Conservation (phyloP, 2,888 invertebrate species). For the Pyrrhosoma nymphula region DNA sequence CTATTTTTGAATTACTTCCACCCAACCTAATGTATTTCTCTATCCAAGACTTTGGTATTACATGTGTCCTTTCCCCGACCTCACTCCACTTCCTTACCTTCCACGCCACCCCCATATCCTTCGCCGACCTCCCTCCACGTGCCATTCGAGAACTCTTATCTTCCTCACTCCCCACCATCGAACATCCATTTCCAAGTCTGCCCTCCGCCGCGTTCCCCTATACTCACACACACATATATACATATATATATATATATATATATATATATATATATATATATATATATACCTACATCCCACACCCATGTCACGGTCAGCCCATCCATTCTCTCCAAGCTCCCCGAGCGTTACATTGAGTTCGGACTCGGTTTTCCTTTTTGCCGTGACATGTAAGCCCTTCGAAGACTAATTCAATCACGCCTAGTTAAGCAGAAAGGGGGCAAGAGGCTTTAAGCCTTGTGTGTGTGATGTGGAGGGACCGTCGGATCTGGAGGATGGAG, state of each 20-base stretch:
- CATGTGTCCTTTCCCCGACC: background rate
- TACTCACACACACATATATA: too few species aligned
- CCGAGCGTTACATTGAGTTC: slow-evolving; percentile 18
- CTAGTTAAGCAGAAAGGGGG: slow-evolving; percentile 65
- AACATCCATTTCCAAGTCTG: background rate
- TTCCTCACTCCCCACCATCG: background rate
- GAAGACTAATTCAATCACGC: slow-evolving; percentile 55
- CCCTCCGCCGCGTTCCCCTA: background rate
- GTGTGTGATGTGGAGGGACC: background rate
- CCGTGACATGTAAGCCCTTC: slow-evolving; percentile 32
- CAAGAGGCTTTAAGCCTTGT: slow-evolving; percentile 29
- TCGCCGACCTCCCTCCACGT: background rate
- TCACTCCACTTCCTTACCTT: background rate
- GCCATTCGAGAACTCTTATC: slow-evolving; percentile 45
- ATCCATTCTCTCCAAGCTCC: slow-evolving; percentile 32
- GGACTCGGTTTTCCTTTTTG: slow-evolving; percentile 54
- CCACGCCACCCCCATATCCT: background rate
- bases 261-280: too few species aligned
- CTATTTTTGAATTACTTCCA: too few species aligned
- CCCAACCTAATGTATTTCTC: slow-evolving; percentile 47
- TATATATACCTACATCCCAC: too few species aligned
- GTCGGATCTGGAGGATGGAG: background rate
- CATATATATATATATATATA: too few species aligned
- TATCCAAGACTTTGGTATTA: slow-evolving; percentile 17
- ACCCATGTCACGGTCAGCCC: slow-evolving; percentile 41